Evolutionary conservation across 2,888 invertebrate species (phyloP).

Genomic region (Archips xylosteana): DNA sequence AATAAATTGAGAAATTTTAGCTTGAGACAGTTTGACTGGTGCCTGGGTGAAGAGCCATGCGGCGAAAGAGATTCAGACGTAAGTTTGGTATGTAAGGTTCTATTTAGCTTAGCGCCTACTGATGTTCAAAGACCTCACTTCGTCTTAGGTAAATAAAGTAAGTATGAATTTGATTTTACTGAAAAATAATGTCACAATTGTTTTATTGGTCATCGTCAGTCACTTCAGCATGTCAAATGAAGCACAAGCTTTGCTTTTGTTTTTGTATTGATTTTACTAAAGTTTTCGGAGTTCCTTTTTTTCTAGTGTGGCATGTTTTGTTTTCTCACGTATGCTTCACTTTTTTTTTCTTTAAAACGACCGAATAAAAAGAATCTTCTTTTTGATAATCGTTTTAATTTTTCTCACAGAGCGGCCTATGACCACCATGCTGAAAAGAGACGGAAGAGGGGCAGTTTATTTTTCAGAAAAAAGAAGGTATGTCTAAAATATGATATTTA

Average conservation of each 20-base stretch:
- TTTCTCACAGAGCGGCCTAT: conserved; percentile 82
- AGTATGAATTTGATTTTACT: too few species aligned
- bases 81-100: too few species aligned
- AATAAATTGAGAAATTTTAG: too few species aligned
- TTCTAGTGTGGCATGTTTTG: conserved; percentile 34
- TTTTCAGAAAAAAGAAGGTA: conserved; percentile 96
- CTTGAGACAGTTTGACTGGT: too few species aligned
- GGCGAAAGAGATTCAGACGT: too few species aligned
- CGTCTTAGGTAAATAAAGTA: too few species aligned
- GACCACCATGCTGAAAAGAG: conserved; percentile 94
- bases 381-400: conserved; percentile 42
- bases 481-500: background rate
- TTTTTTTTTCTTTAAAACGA: background rate
- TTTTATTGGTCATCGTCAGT: background rate
- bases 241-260: conserved; percentile 49
- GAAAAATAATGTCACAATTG: too few species aligned
- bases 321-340: conserved; percentile 10
- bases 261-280: conserved; percentile 35
- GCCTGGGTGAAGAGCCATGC: too few species aligned
- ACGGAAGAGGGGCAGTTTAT: conserved; percentile 94
- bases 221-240: conserved; percentile 9
- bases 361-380: background rate
- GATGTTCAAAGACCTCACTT: too few species aligned
- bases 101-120: too few species aligned
- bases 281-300: conserved; percentile 22